phyloP scores from a whole-genome alignment of 53 echinoderm and acorn worm genomes.

The Holothuria leucospilota region DNA sequence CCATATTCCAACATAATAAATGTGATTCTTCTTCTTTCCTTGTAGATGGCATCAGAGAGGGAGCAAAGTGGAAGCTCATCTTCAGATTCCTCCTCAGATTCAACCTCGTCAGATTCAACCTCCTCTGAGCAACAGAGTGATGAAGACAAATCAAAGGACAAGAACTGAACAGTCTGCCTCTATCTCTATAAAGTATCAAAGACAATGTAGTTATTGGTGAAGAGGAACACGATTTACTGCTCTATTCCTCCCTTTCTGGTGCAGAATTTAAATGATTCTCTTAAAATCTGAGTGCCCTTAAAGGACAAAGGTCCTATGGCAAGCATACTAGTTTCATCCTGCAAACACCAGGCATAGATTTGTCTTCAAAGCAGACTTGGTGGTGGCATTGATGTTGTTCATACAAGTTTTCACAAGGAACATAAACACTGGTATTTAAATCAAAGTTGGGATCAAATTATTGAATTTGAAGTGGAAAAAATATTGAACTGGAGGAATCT shows the following conservation, averaged over 20 bases:
- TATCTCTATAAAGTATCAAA: background rate
- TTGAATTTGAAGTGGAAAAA: too few relatives aligned
- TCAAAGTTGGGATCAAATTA: too few relatives aligned
- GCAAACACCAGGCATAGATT: too few relatives aligned
- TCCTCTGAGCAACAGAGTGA: constrained; percentile 37
- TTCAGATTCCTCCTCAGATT: constrained; percentile 46
- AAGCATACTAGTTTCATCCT: too few relatives aligned
- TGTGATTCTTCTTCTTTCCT: background rate
- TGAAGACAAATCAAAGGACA: constrained; percentile 51
- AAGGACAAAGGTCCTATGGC: too few relatives aligned
- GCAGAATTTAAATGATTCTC: too few relatives aligned
- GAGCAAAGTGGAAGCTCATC: constrained; percentile 25
- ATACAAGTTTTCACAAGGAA: too few relatives aligned
- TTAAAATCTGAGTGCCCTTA: too few relatives aligned
- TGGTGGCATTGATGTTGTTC: too few relatives aligned
- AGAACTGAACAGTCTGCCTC: constrained; percentile 29
- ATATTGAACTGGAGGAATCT: too few relatives aligned
- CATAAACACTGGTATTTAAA: too few relatives aligned
- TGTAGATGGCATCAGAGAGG: constrained; percentile 80
- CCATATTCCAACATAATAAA: background rate
- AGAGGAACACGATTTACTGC: constrained; percentile 29
- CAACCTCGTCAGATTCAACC: background rate
- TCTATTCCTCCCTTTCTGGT: background rate
- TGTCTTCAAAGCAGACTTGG: too few relatives aligned
- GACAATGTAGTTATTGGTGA: constrained; percentile 46